Evolutionary conservation across 2,797 vertebrate species (phyloP).

Genomic region (Xiphorhynchus erythropygius): DNA sequence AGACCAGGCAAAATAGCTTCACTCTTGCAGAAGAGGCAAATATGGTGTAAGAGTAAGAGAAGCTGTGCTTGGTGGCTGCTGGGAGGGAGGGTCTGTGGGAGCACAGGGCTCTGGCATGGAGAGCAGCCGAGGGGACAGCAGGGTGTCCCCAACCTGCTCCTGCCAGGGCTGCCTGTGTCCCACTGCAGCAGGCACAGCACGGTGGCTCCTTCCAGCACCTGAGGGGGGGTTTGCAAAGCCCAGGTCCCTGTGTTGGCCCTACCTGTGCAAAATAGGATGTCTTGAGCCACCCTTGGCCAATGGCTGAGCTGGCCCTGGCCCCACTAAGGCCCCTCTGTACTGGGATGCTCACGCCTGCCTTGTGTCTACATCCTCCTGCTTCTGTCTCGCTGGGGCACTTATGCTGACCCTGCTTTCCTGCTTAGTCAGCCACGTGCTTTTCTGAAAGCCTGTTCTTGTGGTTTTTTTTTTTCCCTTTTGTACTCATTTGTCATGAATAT

Average conservation of each 20-base stretch:
- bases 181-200: accelerated
- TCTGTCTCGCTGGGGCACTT: background rate
- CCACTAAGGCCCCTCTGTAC: background rate
- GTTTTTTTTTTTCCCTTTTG: background rate
- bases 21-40: no score
- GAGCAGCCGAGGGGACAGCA: background rate
- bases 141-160: background rate
- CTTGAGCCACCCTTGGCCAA: background rate
- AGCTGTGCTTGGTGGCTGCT: background rate
- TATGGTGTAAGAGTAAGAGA: no score
- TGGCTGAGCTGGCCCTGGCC: background rate
- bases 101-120: background rate
- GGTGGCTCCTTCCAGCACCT: background rate
- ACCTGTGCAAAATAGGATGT: background rate
- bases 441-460: background rate
- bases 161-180: background rate
- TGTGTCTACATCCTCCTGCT: background rate
- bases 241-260: background rate
- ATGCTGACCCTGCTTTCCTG: background rate
- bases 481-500: constrained; percentile 30
- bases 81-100: background rate
- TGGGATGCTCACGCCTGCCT: background rate
- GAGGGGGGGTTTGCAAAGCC: background rate
- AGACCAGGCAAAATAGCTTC: no score
- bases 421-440: background rate